A percentile compares a stretch with the other conserved stretches of the same genome.
These are phyloP conservation scores for Tetheella fluctuosa DNA, from an alignment of 2,888 invertebrate genomes.

Conservation along the genomic window DNA sequence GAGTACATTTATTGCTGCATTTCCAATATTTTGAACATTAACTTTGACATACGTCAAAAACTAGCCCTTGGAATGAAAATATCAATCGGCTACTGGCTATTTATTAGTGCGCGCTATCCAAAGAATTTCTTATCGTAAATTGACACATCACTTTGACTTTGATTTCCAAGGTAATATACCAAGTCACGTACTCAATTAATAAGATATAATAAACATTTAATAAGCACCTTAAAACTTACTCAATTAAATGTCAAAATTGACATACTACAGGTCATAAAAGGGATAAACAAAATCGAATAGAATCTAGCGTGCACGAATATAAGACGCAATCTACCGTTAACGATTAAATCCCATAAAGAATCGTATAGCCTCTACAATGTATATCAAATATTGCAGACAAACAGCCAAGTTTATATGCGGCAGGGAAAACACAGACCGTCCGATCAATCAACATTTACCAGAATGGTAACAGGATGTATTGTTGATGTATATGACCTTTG, in stretches of 20 bases:
- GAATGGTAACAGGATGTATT: conserved; percentile 44
- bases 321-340: background rate
- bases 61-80: background rate
- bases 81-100: background rate
- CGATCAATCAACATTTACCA: conserved; percentile 47
- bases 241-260: background rate
- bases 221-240: background rate
- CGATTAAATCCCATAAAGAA: background rate
- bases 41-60: background rate
- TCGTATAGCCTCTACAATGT: background rate
- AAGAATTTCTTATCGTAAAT: background rate
- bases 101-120: too few relatives aligned
- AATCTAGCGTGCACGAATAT: background rate
- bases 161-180: background rate
- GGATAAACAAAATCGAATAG: background rate
- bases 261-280: background rate
- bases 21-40: too few relatives aligned
- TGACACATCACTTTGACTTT: background rate
- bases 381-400: conserved; percentile 17
- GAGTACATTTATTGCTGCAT: too few relatives aligned
- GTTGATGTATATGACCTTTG: conserved; percentile 29
- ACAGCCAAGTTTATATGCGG: conserved; percentile 31
- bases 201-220: background rate
- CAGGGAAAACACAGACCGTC: conserved; percentile 38
- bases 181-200: background rate